These are phyloP conservation scores for Myocastor coypus DNA, from an alignment of 2,113 vertebrate species.

Conservation along the genomic window DNA sequence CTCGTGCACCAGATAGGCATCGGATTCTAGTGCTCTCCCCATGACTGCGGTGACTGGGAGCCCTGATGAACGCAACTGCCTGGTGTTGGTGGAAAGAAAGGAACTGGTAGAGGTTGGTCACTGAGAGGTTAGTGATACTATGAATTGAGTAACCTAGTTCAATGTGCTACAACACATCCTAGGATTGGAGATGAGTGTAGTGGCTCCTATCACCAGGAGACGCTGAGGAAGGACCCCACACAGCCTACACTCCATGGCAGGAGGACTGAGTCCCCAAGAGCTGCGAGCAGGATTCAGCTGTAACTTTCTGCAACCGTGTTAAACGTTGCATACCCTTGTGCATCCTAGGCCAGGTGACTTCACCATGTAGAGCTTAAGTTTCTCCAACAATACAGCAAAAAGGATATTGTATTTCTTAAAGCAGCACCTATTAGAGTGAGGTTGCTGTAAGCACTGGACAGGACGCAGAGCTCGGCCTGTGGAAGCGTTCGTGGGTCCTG, in stretches of 20 bases:
- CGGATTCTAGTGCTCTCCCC: conserved; percentile 18
- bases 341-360: neutral
- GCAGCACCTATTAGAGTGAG: neutral
- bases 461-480: neutral
- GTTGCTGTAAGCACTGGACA: neutral
- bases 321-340: neutral
- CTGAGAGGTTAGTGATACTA: neutral
- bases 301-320: neutral
- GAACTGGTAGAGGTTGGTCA: neutral
- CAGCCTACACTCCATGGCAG: neutral
- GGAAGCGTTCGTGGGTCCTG: neutral
- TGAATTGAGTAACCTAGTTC: conserved; percentile 29
- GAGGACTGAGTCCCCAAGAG: neutral
- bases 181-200: neutral
- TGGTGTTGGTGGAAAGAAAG: neutral
- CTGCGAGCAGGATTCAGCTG: neutral
- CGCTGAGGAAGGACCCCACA: neutral
- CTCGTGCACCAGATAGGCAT: neutral
- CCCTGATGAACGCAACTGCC: neutral
- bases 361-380: neutral
- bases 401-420: too few species aligned
- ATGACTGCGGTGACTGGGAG: neutral
- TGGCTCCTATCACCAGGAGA: neutral
- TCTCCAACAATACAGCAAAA: neutral
- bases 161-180: neutral